Conservation (phyloP, 2,113 vertebrate genomes). For the Hemicordylus capensis region DNA sequence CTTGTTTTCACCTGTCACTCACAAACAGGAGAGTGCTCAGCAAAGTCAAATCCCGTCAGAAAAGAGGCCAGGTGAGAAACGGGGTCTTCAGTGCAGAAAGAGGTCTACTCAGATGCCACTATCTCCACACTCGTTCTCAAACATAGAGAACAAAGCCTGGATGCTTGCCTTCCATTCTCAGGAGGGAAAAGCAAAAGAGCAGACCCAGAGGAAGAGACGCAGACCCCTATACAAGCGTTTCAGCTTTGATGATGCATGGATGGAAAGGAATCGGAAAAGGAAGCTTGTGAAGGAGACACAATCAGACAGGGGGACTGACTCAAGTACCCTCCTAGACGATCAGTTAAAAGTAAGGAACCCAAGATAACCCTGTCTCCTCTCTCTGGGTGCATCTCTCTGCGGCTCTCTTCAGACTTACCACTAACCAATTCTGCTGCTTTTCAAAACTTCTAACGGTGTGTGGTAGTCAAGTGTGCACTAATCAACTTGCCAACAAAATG, state of each 20-base stretch:
- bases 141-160: conserved; percentile 48
- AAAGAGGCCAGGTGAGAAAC: conserved; percentile 62
- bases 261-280: conserved; percentile 81
- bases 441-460: background rate
- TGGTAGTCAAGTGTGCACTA: background rate
- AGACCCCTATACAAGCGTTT: conserved; percentile 56
- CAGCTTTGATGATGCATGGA: conserved; percentile 87
- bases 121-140: conserved; percentile 39
- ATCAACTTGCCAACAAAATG: background rate
- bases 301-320: conserved; percentile 64
- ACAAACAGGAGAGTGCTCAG: conserved; percentile 60
- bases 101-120: conserved; percentile 39
- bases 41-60: conserved; percentile 59
- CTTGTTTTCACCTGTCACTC: conserved; percentile 67
- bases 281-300: conserved; percentile 73
- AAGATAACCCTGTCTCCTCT: background rate
- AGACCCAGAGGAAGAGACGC: conserved; percentile 46
- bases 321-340: conserved; percentile 53
- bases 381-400: conserved; percentile 41
- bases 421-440: conserved; percentile 33
- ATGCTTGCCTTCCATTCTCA: conserved; percentile 55
- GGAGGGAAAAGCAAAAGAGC: conserved; percentile 53
- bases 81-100: conserved; percentile 53
- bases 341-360: conserved; percentile 79
- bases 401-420: conserved; percentile 14